Base-by-base conservation (phyloP, 2,113 vertebrate genomes). In the Pseudopipra pipra region DNA sequence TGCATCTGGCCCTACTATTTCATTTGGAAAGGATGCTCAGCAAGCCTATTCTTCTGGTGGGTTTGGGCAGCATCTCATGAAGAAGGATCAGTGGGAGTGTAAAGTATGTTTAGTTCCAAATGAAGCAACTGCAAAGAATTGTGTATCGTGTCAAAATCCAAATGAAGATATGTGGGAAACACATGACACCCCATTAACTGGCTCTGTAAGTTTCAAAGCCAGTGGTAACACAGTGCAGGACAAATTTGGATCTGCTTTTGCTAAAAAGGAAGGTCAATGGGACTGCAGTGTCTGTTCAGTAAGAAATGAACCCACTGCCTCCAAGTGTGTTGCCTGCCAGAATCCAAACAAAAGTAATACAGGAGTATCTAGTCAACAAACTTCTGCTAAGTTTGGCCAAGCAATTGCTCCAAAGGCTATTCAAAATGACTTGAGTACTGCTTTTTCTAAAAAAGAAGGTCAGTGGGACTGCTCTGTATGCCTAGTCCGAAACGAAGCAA, bases 31-130 rank as follows among this genome's bases (percentile, higher is more conserved):
- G 9, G 98, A 98, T 95, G 65, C 87, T 28, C 81, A 73, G 20
- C 97, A 97, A 65, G 62, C 85, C 18, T 91, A 2, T 63, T 87
- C 77, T 89, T 89, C 95, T 35, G 33, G 82, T 75, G 98, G 95
- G 17, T 98, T 98, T 96, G 96, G 89, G 37, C 97, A 96, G 68
- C 98, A 98, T 97, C 93, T 95, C 49, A 41, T 99, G 97, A 99
- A 97, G 97, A 98, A 78, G 98, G 98, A 27, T 92, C 90, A 96
- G 19, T 99, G 99, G 99, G 91, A 98, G 18, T 99, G 99, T 92
- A 87, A 79, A 63, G 90, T 94, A 2, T 99, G 99, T 90, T 98
- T 54, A 71, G 97, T 98, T 54, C 97, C 85, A 94, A 99, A 99
- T 95, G 94, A 96, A 52, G 66, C 97, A 47, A 82, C 94, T 27